A percentile compares a stretch with the other conserved stretches of the same genome.
Evolutionary conservation across 2,797 vertebrate species (phyloP).

Genomic region (Botia almorhae): DNA sequence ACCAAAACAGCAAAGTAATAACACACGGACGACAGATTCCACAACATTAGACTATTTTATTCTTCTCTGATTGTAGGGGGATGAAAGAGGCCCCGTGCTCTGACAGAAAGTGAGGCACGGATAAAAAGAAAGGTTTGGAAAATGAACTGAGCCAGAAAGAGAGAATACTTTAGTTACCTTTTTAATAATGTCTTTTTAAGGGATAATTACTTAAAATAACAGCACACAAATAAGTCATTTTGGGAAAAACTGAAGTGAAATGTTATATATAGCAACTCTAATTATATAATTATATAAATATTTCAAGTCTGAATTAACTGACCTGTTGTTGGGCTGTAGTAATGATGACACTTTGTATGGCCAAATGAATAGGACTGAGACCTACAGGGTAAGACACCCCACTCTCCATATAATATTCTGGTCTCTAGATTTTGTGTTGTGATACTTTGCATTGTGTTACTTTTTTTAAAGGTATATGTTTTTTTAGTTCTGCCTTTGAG

Average conservation of each 20-base stretch:
- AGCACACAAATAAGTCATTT: neutral
- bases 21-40: conserved; percentile 26
- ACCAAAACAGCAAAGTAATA: conserved; percentile 37
- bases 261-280: neutral
- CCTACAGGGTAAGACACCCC: neutral
- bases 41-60: conserved; percentile 29
- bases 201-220: neutral
- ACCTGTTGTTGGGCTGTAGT: neutral
- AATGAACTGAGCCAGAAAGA: neutral
- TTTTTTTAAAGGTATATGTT: too few species aligned
- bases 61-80: conserved; percentile 44
- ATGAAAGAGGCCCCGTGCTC: conserved; percentile 16
- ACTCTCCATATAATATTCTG: neutral
- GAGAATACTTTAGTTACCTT: neutral
- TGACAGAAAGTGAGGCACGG: neutral
- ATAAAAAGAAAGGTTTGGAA: conserved; percentile 9
- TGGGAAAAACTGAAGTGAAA: neutral
- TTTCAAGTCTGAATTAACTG: neutral
- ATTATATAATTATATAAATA: too few species aligned
- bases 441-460: too few species aligned
- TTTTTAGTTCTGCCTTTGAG: too few species aligned
- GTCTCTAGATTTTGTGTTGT: neutral
- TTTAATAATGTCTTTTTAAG: neutral
- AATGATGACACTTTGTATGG: neutral
- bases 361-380: neutral